Base-by-base conservation (phyloP, 2,797 vertebrate genomes). In the Apodemus agrarius region DNA sequence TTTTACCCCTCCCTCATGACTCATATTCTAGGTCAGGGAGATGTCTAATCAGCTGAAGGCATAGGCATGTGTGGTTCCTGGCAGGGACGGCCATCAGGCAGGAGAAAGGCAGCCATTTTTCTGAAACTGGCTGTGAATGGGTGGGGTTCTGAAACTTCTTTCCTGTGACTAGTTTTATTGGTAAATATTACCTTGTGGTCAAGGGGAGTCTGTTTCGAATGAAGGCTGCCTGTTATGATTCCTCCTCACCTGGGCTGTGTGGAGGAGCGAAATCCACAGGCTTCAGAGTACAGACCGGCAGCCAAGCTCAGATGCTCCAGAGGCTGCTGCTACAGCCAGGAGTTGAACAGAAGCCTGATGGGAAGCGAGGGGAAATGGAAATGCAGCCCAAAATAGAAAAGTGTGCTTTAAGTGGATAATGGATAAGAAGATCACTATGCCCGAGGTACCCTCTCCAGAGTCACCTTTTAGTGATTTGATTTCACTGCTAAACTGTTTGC, bases 391-490 rank as follows among this genome's bases (percentile, higher is more conserved):
- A 61, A 98, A 94, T 61, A 94, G 94, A 93, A 95, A 97, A 89
- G 43, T 10, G 85, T 81, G n/a, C 63, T 49, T 93, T 94, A 95
- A 97, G 83, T 69, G 72, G 85, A 87, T 90, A 88, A 93, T 92
- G 96, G 97, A 81, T 29, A 65, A n/a, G 52, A 94, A 97, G 84
- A 94, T 86, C 61, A 0, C 87, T 78, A 9, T 69, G 86, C 49
- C 43, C 74, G 75, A 78, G 93, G 59, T 24, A 63, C 72, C 94
- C 97, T 46, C 85, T 52, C 40, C 94, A 67, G 29, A 96, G 63
- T 94, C 90, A 29, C 88, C 49, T 93, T 89, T 96, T 72, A 97
- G 93, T 84, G 95, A 97, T 98, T 96, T 91, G 82, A 97, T 96
- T 97, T 96, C 88, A 92, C 82, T 83, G 83, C 67, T 80, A 86